Conservation (phyloP, 2,113 vertebrate genomes). For the Eidolon helvum region DNA sequence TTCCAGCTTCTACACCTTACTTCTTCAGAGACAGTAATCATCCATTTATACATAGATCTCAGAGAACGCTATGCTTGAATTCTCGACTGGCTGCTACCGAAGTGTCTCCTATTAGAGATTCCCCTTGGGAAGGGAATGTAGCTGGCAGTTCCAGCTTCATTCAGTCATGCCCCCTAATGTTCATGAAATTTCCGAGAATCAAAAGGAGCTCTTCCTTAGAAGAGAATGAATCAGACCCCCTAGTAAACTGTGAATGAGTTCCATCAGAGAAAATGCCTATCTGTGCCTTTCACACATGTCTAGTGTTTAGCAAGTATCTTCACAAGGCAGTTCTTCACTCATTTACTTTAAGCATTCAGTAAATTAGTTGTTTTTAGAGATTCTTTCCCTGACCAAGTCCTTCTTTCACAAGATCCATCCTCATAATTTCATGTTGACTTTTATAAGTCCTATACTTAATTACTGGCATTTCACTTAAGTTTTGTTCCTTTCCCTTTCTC, state of each 20-base stretch:
- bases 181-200: neutral
- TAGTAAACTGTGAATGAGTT: neutral
- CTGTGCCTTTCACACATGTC: neutral
- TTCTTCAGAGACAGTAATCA: neutral
- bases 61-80: neutral
- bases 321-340: neutral
- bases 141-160: neutral
- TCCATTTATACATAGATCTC: neutral
- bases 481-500: neutral
- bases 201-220: neutral
- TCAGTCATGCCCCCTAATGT: neutral
- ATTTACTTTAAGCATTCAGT: neutral
- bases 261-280: neutral
- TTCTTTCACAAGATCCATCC: neutral
- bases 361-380: neutral
- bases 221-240: neutral
- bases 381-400: neutral
- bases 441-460: neutral
- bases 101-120: neutral
- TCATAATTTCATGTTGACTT: neutral
- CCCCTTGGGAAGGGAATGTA: neutral
- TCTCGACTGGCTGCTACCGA: neutral
- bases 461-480: neutral
- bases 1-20: neutral
- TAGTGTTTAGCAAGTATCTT: neutral